Evolutionary conservation across 2,888 invertebrate genomes (phyloP).

Genomic region (Idaea straminata): DNA sequence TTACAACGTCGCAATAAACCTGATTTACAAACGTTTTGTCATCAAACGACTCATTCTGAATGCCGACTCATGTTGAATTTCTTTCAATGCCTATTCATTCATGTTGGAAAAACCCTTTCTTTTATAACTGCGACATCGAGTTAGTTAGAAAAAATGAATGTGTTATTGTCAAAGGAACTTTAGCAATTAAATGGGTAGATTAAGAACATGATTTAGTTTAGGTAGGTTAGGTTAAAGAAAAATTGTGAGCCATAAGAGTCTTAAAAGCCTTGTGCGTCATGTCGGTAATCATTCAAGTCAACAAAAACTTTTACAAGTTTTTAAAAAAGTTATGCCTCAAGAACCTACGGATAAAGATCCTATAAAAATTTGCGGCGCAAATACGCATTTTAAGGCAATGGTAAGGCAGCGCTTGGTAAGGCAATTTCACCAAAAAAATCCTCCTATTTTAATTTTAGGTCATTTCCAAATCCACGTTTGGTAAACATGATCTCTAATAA

Average conservation of each 20-base stretch:
- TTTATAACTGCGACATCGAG: too few relatives aligned
- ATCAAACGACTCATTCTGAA: constrained; percentile 13
- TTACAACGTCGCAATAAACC: constrained; percentile 10
- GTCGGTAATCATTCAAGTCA: too few relatives aligned
- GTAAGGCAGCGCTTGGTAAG: constrained; percentile 6
- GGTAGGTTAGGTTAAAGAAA: too few relatives aligned
- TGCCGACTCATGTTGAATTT: constrained; percentile 7
- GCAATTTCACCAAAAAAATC: constrained; percentile 26
- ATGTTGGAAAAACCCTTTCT: background rate
- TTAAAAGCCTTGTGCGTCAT: too few relatives aligned
- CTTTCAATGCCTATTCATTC: constrained; percentile 3
- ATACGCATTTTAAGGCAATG: background rate
- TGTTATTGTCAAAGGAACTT: too few relatives aligned
- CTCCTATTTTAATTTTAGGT: constrained; percentile 37
- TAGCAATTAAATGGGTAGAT: too few relatives aligned
- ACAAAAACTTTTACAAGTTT: too few relatives aligned
- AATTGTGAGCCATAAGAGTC: too few relatives aligned
- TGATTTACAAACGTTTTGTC: constrained; percentile 14
- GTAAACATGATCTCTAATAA: constrained; percentile 48
- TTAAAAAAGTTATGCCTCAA: background rate
- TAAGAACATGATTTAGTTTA: too few relatives aligned
- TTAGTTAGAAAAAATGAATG: too few relatives aligned
- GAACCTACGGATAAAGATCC: background rate
- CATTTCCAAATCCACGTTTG: constrained; percentile 27
- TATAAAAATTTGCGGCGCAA: too few relatives aligned